phyloP scores from a whole-genome alignment of 2,113 vertebrate genomes.

The Oxygymnocypris stewartii region DNA sequence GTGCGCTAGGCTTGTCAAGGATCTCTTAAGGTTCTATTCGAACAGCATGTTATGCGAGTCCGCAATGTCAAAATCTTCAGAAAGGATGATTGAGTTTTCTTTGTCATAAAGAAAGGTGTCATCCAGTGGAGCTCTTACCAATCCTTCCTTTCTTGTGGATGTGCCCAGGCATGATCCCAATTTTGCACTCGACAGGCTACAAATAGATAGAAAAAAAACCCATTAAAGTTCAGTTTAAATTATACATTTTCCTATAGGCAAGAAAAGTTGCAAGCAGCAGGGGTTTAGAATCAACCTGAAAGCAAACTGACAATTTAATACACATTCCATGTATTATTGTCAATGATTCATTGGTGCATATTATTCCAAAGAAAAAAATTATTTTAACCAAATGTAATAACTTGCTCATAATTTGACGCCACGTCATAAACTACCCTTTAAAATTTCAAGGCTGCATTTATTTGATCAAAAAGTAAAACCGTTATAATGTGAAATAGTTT shows the following conservation, averaged over 20 bases:
- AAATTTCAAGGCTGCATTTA: no score
- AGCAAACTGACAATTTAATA: background rate
- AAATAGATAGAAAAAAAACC: background rate
- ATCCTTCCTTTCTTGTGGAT: conserved; percentile 99
- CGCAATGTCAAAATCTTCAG: background rate
- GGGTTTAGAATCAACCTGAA: background rate
- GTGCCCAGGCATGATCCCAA: conserved; percentile 99
- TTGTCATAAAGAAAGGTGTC: background rate
- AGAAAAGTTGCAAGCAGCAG: background rate
- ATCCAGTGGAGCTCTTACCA: conserved; percentile 75
- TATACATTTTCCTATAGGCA: background rate
- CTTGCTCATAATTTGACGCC: no score
- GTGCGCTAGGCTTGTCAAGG: background rate
- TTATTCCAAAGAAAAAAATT: no score
- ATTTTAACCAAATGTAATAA: no score
- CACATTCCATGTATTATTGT: background rate
- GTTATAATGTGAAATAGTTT: no score
- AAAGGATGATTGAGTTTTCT: background rate
- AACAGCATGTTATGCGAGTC: background rate
- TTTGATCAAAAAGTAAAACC: no score
- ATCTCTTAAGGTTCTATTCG: background rate
- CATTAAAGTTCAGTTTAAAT: background rate
- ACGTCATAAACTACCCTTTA: background rate
- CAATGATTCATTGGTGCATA: no score
- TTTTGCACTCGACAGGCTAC: conserved; percentile 99